These are phyloP conservation scores for Poecilia gillii DNA, from an alignment of 2,797 vertebrate genomes.

Conservation along the genomic window DNA sequence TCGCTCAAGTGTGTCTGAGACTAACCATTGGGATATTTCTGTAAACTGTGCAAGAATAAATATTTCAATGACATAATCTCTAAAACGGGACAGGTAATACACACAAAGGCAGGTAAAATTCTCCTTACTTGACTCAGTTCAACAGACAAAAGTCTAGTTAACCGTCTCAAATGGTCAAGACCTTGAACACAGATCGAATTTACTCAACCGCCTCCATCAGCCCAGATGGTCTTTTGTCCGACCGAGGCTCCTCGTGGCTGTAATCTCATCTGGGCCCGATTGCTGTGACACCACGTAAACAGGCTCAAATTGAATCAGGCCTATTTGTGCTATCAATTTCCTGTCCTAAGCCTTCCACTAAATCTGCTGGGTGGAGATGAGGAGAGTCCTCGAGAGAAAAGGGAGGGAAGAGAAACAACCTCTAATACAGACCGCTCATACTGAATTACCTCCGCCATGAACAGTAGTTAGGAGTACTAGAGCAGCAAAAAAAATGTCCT, in stretches of 20 bases:
- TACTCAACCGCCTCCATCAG: slow-evolving; percentile 36
- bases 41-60: background rate
- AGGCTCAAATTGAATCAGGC: slow-evolving; percentile 64
- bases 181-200: slow-evolving; percentile 45
- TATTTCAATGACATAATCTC: background rate
- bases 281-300: slow-evolving; percentile 56
- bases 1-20: background rate
- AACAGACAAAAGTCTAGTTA: slow-evolving; percentile 45
- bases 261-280: slow-evolving; percentile 69
- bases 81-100: background rate
- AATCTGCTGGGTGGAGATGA: slow-evolving; percentile 29
- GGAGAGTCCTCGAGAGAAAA: slow-evolving; percentile 1
- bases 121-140: slow-evolving; percentile 9
- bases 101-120: background rate
- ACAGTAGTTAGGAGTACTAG: background rate
- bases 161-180: slow-evolving; percentile 25
- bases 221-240: slow-evolving; percentile 60
- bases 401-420: background rate
- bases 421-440: background rate
- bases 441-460: background rate
- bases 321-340: slow-evolving; percentile 64
- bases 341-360: slow-evolving; percentile 45
- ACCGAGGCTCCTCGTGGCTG: slow-evolving; percentile 45
- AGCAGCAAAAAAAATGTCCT: background rate
- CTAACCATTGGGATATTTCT: background rate